A percentile compares a stretch with the other conserved stretches of the same genome.
phyloP scores from a whole-genome alignment of 92 coral and sea anemone species.

The Phenganax stokvisi region DNA sequence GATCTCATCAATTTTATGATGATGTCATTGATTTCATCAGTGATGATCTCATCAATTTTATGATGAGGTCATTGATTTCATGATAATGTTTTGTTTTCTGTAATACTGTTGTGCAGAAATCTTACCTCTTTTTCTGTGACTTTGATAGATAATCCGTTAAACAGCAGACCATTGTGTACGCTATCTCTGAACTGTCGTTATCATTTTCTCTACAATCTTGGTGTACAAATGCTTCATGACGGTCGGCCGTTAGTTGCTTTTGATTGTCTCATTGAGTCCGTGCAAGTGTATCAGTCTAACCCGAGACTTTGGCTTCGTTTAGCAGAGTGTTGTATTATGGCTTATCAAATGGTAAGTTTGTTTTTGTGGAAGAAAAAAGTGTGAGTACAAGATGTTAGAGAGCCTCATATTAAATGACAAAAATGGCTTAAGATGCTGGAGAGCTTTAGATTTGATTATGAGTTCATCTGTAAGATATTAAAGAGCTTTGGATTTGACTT shows the following conservation, averaged over 20 bases:
- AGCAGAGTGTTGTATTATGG: slow-evolving; percentile 93
- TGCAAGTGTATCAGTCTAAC: slow-evolving; percentile 89
- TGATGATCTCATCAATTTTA: too few relatives aligned
- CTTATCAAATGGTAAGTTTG: slow-evolving; percentile 71
- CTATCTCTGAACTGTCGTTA: slow-evolving; percentile 75
- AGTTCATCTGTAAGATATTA: too few relatives aligned
- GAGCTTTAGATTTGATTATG: too few relatives aligned
- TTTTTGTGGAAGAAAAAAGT: too few relatives aligned
- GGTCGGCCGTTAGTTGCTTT: slow-evolving; percentile 88
- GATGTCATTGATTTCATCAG: too few relatives aligned
- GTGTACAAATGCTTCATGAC: slow-evolving; percentile 83
- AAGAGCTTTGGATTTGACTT: too few relatives aligned
- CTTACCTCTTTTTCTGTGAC: too few relatives aligned
- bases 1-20: too few relatives aligned
- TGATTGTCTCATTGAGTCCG: slow-evolving; percentile 90
- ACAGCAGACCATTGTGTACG: slow-evolving; percentile 69
- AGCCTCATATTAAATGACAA: too few relatives aligned
- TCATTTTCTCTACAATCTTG: slow-evolving; percentile 88
- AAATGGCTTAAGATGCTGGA: too few relatives aligned
- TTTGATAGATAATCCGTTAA: slow-evolving; percentile 61
- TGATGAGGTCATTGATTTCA: too few relatives aligned
- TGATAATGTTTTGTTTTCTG: background rate
- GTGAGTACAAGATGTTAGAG: too few relatives aligned
- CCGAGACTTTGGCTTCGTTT: slow-evolving; percentile 95
- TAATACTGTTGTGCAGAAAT: background rate